Base-by-base conservation (phyloP, 2,113 vertebrate species). In the Ictalurus punctatus region DNA sequence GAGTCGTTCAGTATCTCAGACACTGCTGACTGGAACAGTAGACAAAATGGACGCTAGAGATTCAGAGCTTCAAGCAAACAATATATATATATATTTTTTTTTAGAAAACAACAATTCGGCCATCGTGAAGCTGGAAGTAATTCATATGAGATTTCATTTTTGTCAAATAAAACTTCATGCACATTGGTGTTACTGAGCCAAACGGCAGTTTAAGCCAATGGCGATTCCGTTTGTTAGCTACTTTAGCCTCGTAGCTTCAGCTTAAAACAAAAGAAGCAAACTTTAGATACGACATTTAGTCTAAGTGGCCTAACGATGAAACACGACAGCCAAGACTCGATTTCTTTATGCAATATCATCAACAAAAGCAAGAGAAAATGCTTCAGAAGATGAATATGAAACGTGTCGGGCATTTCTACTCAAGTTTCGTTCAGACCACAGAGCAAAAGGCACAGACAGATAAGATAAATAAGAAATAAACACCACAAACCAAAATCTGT, bases 401-500 rank as follows among this genome's bases (percentile, higher is more conserved):
- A 21, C 76, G 2, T n/a, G 25, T 23, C 19, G 52, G 25, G 23
- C 10, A n/a, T 78, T 25, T 78, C 16, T 25, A 19, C 1, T 63
- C 54, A 59, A 7, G 16, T 48, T 59, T 76, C 40, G 48, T 13
- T 80, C 40, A 80, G 30, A 80, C 59, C 86, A 54, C 17, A 54
- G 34, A 80, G 73, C 2, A 63, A 37, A 86, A 80, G 37, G 59
- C 59, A 19, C 58, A 80, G n/a, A 80, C 30, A 23, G 9, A 12
- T 9, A 40, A 0, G 27, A 19, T 17, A 30, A 67, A 81, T 81
- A 54, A 65, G 34, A 79, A 78, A 54, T 0, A 65, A 23, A 34
- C 59, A 54, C 74, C 37, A 87, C 85, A 87, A 78, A 86, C 85
- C 56, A 59, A 44, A 81, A n/a, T 52, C 52, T 30, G 27, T 25